Conservation (phyloP, 2,797 vertebrate genomes). For the Florisuga fusca region DNA sequence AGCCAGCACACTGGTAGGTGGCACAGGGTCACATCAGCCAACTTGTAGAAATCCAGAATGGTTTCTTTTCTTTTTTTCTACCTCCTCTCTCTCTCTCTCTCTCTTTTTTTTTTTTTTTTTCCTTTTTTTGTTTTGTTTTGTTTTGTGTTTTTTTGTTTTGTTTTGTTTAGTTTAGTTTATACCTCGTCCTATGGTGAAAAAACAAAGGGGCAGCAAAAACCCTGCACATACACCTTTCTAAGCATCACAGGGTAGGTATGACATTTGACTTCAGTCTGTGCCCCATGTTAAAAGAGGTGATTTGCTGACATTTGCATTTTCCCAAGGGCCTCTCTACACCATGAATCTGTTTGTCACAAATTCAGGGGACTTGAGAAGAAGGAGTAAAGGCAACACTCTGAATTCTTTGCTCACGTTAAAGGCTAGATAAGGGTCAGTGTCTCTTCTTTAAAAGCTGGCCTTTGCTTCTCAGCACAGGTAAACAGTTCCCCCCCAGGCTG, state of each 20-base stretch:
- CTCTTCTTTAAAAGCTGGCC: conserved; percentile 8
- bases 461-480: conserved; percentile 34
- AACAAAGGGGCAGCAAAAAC: not conserved
- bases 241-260: not conserved
- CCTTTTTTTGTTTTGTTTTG: too few species aligned
- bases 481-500: not conserved
- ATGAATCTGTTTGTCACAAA: not conserved
- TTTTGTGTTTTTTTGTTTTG: not conserved
- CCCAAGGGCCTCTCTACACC: not conserved
- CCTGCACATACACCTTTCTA: not conserved
- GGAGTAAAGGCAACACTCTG: not conserved
- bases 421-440: conserved; percentile 21
- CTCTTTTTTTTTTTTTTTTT: not conserved
- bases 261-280: not conserved
- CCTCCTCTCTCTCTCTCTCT: too few species aligned
- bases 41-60: not conserved
- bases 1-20: conserved; percentile 49
- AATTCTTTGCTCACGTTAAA: conserved; percentile 27
- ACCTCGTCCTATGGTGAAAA: accelerated
- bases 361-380: not conserved
- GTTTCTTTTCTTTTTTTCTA: not conserved
- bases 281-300: not conserved
- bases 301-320: conserved; percentile 44
- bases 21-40: conserved; percentile 60
- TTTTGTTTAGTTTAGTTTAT: not conserved